Percentiles rank a stretch among this genome's conserved stretches.
Evolutionary conservation across 2,113 vertebrate genomes (phyloP).

Genomic region (Hystrix cristata): DNA sequence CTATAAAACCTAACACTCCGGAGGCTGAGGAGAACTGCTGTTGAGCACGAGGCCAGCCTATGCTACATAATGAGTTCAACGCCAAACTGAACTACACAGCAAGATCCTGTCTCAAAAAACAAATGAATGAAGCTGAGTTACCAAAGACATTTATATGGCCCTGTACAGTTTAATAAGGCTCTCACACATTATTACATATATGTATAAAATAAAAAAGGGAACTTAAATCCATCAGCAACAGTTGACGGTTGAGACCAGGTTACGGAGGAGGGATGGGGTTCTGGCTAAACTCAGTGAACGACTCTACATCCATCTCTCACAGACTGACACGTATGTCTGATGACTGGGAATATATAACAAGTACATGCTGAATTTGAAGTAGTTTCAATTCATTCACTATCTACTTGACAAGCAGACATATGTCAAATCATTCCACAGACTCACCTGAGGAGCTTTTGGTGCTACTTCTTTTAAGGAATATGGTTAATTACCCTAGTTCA

Average conservation of each 20-base stretch:
- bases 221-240: neutral
- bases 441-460: neutral
- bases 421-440: neutral
- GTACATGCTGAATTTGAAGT: neutral
- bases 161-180: neutral
- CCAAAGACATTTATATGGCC: neutral
- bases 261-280: no score
- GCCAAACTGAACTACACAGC: neutral
- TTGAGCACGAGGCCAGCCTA: neutral
- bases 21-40: neutral
- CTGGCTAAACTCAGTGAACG: neutral
- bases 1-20: neutral
- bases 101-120: neutral
- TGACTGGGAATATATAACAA: neutral
- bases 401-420: neutral
- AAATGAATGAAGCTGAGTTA: neutral
- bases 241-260: neutral
- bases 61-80: neutral
- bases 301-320: neutral
- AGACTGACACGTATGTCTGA: neutral
- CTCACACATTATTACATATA: neutral
- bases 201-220: neutral
- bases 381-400: neutral
- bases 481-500: neutral
- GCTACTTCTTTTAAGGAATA: slow-evolving; percentile 49